A percentile compares a stretch with the other conserved stretches of the same genome.
phyloP scores from a whole-genome alignment of 2,113 vertebrate genomes.

The Ictidomys tridecemlineatus region DNA sequence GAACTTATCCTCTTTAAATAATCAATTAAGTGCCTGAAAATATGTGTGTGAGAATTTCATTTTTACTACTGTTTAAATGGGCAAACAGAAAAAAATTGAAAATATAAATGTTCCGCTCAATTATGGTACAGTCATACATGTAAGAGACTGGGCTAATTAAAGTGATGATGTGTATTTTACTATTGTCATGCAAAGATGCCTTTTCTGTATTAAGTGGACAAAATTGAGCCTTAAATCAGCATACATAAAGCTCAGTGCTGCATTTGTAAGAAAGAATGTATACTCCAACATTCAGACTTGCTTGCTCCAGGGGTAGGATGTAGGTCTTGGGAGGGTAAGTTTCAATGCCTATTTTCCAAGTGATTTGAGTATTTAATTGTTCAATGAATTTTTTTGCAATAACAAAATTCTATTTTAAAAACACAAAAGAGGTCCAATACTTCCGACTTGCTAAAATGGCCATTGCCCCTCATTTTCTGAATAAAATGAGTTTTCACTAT shows the following conservation, averaged over 20 bases:
- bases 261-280: neutral
- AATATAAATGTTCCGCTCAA: neutral
- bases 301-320: neutral
- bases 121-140: neutral
- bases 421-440: neutral
- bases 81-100: neutral
- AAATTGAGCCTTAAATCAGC: neutral
- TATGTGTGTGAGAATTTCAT: neutral
- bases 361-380: slow-evolving; percentile 27
- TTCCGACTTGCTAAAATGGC: neutral
- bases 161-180: neutral
- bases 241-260: neutral
- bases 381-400: neutral
- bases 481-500: neutral
- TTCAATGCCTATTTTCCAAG: neutral
- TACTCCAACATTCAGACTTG: too few relatives aligned
- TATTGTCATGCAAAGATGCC: neutral
- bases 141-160: neutral
- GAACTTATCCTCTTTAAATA: neutral
- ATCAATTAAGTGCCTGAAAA: neutral
- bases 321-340: neutral
- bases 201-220: neutral
- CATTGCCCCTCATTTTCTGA: neutral
- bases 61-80: neutral
- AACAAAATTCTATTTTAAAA: slow-evolving; percentile 30